Conservation (phyloP, 2,888 invertebrate species). For the Dermolepida albohirtum region DNA sequence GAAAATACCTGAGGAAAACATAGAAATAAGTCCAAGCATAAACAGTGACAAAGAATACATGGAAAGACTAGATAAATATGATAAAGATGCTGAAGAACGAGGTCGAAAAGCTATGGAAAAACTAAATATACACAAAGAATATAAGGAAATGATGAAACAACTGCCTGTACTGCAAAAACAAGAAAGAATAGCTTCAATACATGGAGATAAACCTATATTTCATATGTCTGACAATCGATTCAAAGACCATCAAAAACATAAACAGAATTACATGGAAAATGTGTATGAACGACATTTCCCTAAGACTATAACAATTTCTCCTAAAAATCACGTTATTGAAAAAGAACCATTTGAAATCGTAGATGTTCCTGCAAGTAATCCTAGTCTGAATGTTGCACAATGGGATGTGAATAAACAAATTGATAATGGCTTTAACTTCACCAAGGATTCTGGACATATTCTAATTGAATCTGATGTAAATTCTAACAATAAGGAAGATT, state of each 20-base stretch:
- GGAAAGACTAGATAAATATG: slow-evolving; percentile 56
- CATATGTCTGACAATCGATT: slow-evolving; percentile 65
- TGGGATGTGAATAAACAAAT: slow-evolving; percentile 47
- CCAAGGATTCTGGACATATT: slow-evolving; percentile 41
- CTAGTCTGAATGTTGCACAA: slow-evolving; percentile 46
- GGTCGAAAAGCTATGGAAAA: slow-evolving; percentile 67
- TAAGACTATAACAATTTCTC: slow-evolving; percentile 58
- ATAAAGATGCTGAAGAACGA: slow-evolving; percentile 60
- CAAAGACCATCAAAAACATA: slow-evolving; percentile 62
- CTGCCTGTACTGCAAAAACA: slow-evolving; percentile 62
- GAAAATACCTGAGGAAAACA: slow-evolving; percentile 56
- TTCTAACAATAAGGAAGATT: slow-evolving; percentile 50
- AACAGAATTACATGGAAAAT: slow-evolving; percentile 68
- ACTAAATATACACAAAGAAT: slow-evolving; percentile 67
- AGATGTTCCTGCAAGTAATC: slow-evolving; percentile 42
- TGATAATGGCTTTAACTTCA: slow-evolving; percentile 37
- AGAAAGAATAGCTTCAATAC: slow-evolving; percentile 57
- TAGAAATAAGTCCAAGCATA: slow-evolving; percentile 52
- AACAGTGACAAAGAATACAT: slow-evolving; percentile 54
- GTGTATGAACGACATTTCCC: slow-evolving; percentile 65
- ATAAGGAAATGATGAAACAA: slow-evolving; percentile 66
- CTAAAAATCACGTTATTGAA: slow-evolving; percentile 48
- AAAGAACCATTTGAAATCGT: slow-evolving; percentile 46
- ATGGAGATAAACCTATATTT: slow-evolving; percentile 59
- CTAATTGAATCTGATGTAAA: slow-evolving; percentile 19